phyloP scores from a whole-genome alignment of 2,797 vertebrate genomes.

The Myiotriccus ornatus region DNA sequence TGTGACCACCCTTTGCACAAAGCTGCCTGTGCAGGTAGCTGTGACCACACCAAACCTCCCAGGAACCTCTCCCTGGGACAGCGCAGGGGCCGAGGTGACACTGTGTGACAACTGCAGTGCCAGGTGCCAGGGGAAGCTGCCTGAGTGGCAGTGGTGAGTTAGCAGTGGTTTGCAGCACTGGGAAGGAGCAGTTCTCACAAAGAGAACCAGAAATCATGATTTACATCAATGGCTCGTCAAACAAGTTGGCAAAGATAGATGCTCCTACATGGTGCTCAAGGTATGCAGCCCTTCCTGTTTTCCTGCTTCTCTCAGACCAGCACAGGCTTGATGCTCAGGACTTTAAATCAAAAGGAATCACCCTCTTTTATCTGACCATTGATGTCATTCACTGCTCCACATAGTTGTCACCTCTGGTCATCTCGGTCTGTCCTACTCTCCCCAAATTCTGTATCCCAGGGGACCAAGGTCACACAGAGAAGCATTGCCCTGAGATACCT shows the following conservation, averaged over 20 bases:
- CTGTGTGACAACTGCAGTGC: fast-evolving
- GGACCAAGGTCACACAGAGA: not conserved
- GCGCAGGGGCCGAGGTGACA: fast-evolving
- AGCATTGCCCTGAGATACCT: not conserved
- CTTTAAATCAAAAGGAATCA: not conserved
- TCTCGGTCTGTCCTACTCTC: not conserved
- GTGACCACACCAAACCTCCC: not conserved
- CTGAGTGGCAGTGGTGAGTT: fast-evolving
- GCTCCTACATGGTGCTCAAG: not conserved
- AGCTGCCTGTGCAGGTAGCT: not conserved
- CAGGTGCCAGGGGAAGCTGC: not conserved
- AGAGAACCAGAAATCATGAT: not conserved
- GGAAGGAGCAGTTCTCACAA: not conserved
- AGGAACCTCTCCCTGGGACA: fast-evolving
- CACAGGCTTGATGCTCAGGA: not conserved
- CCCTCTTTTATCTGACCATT: not conserved
- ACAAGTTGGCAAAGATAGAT: not conserved
- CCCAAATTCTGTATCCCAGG: not conserved
- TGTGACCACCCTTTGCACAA: not conserved
- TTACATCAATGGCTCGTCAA: not conserved
- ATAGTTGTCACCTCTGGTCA: not conserved
- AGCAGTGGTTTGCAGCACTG: not conserved
- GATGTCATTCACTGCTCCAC: not conserved
- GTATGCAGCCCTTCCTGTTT: constrained; percentile 32
- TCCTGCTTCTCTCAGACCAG: not conserved